These are phyloP conservation scores for Nannoperca obscura DNA, from an alignment of 2,797 vertebrate species.

Conservation along the genomic window DNA sequence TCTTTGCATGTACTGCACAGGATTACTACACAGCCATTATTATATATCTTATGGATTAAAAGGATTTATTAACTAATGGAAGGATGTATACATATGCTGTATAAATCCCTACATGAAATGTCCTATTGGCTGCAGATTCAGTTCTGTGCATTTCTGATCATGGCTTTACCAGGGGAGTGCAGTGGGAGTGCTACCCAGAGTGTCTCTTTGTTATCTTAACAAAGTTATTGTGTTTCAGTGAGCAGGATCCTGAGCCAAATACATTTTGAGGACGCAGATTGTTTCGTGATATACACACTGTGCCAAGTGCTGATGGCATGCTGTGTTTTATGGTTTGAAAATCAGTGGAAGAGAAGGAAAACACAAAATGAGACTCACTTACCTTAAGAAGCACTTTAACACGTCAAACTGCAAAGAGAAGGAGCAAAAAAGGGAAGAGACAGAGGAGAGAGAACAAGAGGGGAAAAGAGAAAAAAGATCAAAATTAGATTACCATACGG, in stretches of 20 bases:
- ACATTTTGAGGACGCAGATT: constrained; percentile 67
- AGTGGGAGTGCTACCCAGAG: constrained; percentile 60
- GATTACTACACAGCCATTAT: constrained; percentile 24
- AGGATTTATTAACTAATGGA: constrained; percentile 15
- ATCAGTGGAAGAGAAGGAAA: constrained; percentile 57
- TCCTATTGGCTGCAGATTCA: constrained; percentile 20
- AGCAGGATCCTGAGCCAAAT: constrained; percentile 58
- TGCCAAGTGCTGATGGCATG: constrained; percentile 64
- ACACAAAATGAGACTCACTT: constrained; percentile 61
- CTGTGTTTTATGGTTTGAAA: constrained; percentile 64
- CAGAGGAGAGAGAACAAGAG: constrained; percentile 14
- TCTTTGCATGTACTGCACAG: constrained; percentile 12
- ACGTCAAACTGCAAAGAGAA: constrained; percentile 69
- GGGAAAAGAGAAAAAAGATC: constrained; percentile 12
- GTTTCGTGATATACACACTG: constrained; percentile 63
- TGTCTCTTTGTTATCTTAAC: constrained; percentile 73
- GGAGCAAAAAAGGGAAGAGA: constrained; percentile 10
- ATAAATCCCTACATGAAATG: constrained; percentile 11
- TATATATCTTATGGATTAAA: constrained; percentile 26
- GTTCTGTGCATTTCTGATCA: constrained; percentile 40
- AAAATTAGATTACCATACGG: constrained; percentile 58
- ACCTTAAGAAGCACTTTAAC: constrained; percentile 77
- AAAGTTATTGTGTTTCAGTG: constrained; percentile 65
- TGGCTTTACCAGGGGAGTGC: constrained; percentile 48
- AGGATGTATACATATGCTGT: constrained; percentile 2